Conservation (phyloP, 2,888 invertebrate genomes). For the Polydesmus complanatus region DNA sequence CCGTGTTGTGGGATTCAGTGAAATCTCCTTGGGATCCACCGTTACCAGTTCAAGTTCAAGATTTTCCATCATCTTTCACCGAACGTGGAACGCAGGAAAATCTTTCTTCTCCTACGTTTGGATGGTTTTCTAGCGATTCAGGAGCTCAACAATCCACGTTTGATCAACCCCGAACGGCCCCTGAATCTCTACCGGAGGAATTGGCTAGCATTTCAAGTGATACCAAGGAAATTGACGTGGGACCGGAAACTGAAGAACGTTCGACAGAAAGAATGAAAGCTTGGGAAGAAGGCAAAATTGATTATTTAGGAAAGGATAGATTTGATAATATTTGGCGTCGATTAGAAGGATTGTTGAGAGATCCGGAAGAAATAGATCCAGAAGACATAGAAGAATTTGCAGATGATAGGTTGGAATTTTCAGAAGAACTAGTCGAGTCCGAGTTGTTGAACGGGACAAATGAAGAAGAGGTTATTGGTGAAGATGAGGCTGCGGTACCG, state of each 20-base stretch:
- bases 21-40: conserved; percentile 11
- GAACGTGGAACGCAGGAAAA: neutral
- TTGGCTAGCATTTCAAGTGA: neutral
- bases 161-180: neutral
- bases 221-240: neutral
- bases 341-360: neutral
- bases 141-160: neutral
- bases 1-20: conserved; percentile 9
- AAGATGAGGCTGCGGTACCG: neutral
- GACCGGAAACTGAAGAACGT: conserved; percentile 2
- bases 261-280: conserved; percentile 49
- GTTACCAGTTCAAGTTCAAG: neutral
- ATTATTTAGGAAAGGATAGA: conserved; percentile 86
- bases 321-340: conserved; percentile 66
- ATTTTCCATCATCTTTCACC: neutral
- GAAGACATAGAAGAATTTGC: neutral
- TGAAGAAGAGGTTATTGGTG: neutral
- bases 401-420: neutral
- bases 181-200: neutral
- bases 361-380: neutral
- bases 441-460: neutral
- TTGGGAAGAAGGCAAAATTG: conserved; percentile 90
- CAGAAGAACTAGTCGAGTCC: neutral
- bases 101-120: neutral
- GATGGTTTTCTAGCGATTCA: conserved; percentile 7